Conservation (phyloP, 37 sponge, comb jelly and placozoan species). For the Bolinopsis microptera region DNA sequence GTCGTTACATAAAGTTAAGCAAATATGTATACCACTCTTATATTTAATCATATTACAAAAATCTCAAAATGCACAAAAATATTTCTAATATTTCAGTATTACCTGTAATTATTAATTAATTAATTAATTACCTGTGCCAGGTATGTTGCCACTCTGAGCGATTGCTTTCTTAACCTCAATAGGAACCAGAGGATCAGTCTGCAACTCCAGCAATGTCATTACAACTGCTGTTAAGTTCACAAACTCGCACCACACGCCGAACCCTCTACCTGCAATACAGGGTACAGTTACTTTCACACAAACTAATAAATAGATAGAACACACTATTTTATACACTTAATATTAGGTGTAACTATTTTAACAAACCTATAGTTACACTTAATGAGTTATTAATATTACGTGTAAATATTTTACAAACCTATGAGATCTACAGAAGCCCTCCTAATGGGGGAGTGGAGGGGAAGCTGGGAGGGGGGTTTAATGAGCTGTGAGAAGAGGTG, state of each 20-base stretch:
- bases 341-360: neutral
- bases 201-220: constrained; percentile 22
- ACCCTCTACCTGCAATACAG: constrained; percentile 37
- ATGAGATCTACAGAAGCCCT: constrained; percentile 42
- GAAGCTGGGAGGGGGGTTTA: constrained; percentile 33
- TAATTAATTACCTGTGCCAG: constrained; percentile 3
- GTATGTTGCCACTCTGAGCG: constrained; percentile 61
- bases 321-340: no score
- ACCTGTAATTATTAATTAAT: no score
- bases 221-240: constrained; percentile 46
- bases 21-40: no score
- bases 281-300: no score
- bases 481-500: constrained; percentile 50
- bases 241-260: constrained; percentile 24
- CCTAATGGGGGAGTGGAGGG: constrained; percentile 34
- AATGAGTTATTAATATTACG: neutral
- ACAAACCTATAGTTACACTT: neutral
- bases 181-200: constrained; percentile 24
- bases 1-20: no score
- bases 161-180: constrained; percentile 52
- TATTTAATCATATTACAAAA: no score
- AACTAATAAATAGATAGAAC: no score
- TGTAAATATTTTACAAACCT: neutral
- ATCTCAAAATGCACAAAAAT: no score
- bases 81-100: no score